phyloP scores from a whole-genome alignment of 2,888 invertebrate genomes.

The Catocala fraxini region DNA sequence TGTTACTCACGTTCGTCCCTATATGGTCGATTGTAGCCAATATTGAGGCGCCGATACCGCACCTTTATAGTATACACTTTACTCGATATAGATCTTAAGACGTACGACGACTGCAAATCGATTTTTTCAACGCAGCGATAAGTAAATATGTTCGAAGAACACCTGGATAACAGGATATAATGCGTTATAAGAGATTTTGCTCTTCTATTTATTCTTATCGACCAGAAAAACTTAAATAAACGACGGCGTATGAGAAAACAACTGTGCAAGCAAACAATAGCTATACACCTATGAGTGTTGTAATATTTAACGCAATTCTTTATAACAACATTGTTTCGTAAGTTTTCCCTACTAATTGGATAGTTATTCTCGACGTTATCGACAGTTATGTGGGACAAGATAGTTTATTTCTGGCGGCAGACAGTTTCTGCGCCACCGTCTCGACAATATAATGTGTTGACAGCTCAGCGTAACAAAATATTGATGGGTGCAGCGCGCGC shows the following conservation, averaged over 20 bases:
- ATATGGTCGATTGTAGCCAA: constrained; percentile 64
- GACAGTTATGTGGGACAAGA: constrained; percentile 73
- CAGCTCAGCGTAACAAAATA: constrained; percentile 53
- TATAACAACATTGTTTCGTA: constrained; percentile 56
- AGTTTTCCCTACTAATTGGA: constrained; percentile 58
- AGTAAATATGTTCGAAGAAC: constrained; percentile 46
- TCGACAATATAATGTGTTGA: constrained; percentile 53
- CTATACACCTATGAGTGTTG: constrained; percentile 24
- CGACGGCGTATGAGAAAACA: constrained; percentile 16
- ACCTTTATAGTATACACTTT: constrained; percentile 60
- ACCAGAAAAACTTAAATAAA: background rate
- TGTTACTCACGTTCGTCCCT: constrained; percentile 61
- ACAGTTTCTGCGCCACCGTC: constrained; percentile 63
- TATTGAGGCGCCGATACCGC: constrained; percentile 63
- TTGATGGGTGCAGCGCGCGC: constrained; percentile 33
- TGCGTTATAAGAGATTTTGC: constrained; percentile 24
- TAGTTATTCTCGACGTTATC: constrained; percentile 66
- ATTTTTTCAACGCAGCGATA: constrained; percentile 49
- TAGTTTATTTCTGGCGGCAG: constrained; percentile 72
- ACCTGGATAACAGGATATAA: constrained; percentile 36
- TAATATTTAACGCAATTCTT: constrained; percentile 43
- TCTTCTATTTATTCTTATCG: constrained; percentile 11
- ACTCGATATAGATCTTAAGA: constrained; percentile 56
- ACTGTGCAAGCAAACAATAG: constrained; percentile 24
- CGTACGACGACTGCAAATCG: constrained; percentile 57